A percentile compares a stretch with the other conserved stretches of the same genome.
Conservation (phyloP, 1,140 invertebrate genomes). For the Paralvinella palmiformis region DNA sequence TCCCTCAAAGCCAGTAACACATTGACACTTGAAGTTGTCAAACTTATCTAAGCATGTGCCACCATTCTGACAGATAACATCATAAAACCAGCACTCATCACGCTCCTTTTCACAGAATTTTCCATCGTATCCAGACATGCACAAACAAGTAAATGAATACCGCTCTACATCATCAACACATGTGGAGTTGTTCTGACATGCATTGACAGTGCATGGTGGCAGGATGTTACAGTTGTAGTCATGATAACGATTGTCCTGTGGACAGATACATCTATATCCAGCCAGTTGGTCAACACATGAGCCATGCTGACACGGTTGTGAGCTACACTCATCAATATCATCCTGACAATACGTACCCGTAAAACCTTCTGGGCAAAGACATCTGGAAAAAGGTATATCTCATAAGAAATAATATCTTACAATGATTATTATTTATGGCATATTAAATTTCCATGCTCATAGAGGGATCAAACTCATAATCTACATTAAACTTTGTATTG, state of each 20-base stretch:
- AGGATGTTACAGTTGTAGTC: background rate
- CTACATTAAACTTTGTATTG: background rate
- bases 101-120: background rate
- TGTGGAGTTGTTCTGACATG: conserved; percentile 12
- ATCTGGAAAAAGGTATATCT: no score
- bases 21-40: background rate
- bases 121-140: background rate
- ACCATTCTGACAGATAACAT: no score
- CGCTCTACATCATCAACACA: conserved; percentile 11
- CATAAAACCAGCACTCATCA: background rate
- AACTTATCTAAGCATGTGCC: background rate
- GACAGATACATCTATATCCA: background rate
- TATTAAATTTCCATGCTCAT: no score
- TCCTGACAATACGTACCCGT: conserved; percentile 86
- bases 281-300: background rate
- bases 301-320: conserved; percentile 7
- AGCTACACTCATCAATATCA: conserved; percentile 16
- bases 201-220: background rate
- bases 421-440: no score
- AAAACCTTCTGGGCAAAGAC: background rate
- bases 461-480: no score
- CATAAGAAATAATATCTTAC: no score
- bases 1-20: conserved; percentile 14
- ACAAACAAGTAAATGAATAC: conserved; percentile 5
- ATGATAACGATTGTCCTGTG: background rate